Evolutionary conservation across 2,113 vertebrate species (phyloP).

Genomic region (Atrichornis clamosus): DNA sequence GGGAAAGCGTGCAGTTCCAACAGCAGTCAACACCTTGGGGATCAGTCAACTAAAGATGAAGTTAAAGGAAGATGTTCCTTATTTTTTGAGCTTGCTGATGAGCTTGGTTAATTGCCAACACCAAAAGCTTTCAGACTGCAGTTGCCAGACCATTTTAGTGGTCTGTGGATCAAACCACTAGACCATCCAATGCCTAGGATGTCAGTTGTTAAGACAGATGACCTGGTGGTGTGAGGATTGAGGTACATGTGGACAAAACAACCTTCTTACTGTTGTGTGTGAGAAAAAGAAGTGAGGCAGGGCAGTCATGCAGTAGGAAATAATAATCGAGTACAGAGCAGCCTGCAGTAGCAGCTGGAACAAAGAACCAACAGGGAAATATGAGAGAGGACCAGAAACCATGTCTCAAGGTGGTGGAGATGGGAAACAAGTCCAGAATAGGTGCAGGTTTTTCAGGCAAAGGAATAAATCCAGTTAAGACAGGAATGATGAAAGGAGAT

Average conservation of each 20-base stretch:
- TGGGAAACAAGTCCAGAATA: not conserved
- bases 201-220: not conserved
- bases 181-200: not conserved
- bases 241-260: not conserved
- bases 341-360: not conserved
- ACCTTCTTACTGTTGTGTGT: not conserved
- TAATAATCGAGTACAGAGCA: not conserved
- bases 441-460: not conserved
- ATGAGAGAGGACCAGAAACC: not conserved
- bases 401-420: not conserved
- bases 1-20: not conserved
- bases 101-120: not conserved
- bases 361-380: not conserved
- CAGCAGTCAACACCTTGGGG: not conserved
- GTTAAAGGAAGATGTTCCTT: not conserved
- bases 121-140: not conserved
- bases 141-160: not conserved
- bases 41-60: not conserved
- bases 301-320: not conserved
- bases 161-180: not conserved
- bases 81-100: not conserved
- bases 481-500: not conserved
- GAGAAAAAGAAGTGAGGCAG: not conserved
- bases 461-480: not conserved
- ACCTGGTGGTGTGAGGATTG: not conserved